Base-by-base conservation (phyloP, 1,140 invertebrate genomes). In the Epicauta chinensis region DNA sequence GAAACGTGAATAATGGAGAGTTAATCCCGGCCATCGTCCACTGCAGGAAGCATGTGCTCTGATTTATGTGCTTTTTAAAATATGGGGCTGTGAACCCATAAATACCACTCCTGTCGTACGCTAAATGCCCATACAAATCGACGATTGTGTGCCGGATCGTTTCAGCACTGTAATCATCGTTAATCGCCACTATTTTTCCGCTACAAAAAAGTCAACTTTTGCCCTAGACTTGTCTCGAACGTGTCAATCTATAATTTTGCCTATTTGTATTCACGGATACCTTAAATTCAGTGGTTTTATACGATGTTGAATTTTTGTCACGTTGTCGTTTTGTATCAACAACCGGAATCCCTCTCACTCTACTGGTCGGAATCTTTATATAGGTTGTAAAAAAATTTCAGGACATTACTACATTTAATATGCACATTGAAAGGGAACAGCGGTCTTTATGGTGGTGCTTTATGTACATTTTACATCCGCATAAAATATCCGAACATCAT, bases 51-150 rank as follows among this genome's bases (percentile, higher is more conserved):
- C 53, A 55, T 55, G 53, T 51, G 53, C 46, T 41, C 42, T 62
- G 60, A 62, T 62, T 59, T 62, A 62, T 62, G 56, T 52, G 57
- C 60, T 62, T 59, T 62, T 59, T 50, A 62, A 62, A 62, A 62
- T 62, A 62, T 62, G 44, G 51, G 56, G 52, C 42, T 51, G 52
- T 42, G 40, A 53, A 52, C 53, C 42, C 58, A 57, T 62, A 62
- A 62, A 62, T 62, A 56, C 40, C 53, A 38, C 53, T 55, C 53
- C 45, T 59, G 52, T 55, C 56, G 52, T 23, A 55, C 48, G 51
- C 53, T 62, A 62, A 62, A 47, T 23, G 30, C 45, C 17, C 34
- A 23, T 23, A 5, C 23, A 5, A 23, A 23, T 23, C 23, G 23
- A 23, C 23, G 23, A 23, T 23, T 23, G 23, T 23, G 4, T 3